Evolutionary conservation across 2,797 vertebrate species (phyloP).

Genomic region (Crenichthys baileyi): DNA sequence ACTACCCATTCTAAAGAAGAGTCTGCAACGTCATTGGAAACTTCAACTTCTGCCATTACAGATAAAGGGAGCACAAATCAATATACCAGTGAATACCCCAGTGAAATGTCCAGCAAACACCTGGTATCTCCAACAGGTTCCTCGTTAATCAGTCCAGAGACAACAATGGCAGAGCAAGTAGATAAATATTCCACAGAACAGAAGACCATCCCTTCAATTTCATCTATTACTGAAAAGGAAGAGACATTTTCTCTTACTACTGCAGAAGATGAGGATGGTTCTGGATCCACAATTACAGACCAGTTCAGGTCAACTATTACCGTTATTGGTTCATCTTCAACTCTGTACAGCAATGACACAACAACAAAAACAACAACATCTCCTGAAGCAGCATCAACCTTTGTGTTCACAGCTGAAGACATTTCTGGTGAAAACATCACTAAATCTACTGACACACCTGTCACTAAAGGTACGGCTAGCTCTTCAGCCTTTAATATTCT

Average conservation of each 20-base stretch:
- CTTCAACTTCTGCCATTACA: too few relatives aligned
- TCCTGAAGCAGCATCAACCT: neutral
- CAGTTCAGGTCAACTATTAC: neutral
- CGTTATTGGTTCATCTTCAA: neutral
- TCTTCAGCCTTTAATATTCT: neutral
- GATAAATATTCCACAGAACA: constrained; percentile 8
- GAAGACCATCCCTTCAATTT: constrained; percentile 5
- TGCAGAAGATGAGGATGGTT: constrained; percentile 16
- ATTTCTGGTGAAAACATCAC: neutral
- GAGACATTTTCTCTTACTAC: neutral
- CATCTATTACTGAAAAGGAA: neutral
- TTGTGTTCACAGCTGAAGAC: too few relatives aligned
- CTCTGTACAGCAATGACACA: neutral
- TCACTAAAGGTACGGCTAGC: neutral
- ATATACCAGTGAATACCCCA: too few relatives aligned
- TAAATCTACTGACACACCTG: neutral
- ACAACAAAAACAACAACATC: neutral
- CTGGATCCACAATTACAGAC: constrained; percentile 25
- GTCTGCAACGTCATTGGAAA: too few relatives aligned
- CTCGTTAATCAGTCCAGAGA: constrained; percentile 27
- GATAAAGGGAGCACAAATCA: too few relatives aligned
- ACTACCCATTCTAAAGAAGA: too few relatives aligned
- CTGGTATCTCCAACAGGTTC: neutral
- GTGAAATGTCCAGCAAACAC: neutral
- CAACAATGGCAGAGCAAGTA: neutral